Base-by-base conservation (phyloP, 2,113 vertebrate species). In the Rhinopithecus roxellana region DNA sequence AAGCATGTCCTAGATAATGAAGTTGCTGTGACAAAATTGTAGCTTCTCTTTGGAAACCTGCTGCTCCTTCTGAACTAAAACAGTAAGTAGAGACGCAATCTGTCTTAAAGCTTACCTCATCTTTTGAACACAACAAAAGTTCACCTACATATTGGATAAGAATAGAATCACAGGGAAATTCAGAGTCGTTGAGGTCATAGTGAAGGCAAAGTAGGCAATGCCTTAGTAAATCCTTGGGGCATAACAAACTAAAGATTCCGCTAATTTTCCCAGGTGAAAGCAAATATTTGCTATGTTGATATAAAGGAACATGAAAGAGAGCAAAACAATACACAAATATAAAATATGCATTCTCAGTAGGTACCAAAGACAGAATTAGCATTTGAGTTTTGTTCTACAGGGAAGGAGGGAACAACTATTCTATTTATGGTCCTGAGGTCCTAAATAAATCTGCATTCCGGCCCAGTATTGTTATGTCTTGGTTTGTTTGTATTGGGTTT, bases 181-280 rank as follows among this genome's bases (percentile, higher is more conserved):
- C 8, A 80, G 52, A 27, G 27, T 67, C 64, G 17, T 81, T 14
- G 18, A 35, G 52, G 74, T 35, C 7, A 2, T 3, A 40, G 48
- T 23, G 59, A 40, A 61, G 59, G 61, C 52, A 74, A 40, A 87
- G 48, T 4, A 79, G 9, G 16, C 17, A 11, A 30, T 5, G 4
- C 27, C 50, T 82, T 22, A 16, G 3, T 30, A 22, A 55, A 38
- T 69, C 85, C 84, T 52, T 38, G n/a, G 3, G 8, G 72, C 8
- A 8, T 38, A n/a, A 17, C 11, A 17, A 30, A 52, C 11, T 18
- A 30, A 55, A 22, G 6, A 74, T 4, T 25, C 3, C 27, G 74
- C n/a, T 25, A 18, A 40, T 74, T 69, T 75, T 75, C 32, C 95
- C 52, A 81, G 30, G 18, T 93, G 69, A 93, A 55, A 87, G 50